A percentile compares a stretch with the other conserved stretches of the same genome.
Evolutionary conservation across 2,888 invertebrate genomes (phyloP).

Genomic region (Teinopalpus imperialis): DNA sequence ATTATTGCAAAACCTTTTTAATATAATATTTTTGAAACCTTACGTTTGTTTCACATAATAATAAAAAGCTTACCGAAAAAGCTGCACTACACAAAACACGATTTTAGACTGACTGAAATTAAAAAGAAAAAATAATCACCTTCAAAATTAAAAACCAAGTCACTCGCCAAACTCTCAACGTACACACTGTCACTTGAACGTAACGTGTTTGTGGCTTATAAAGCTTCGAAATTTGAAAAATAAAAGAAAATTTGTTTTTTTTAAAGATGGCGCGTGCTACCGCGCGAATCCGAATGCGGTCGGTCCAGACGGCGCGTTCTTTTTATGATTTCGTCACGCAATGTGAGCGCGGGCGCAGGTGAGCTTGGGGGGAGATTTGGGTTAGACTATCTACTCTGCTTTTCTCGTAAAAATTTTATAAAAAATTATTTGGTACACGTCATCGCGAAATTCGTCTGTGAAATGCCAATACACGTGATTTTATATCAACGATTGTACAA

Average conservation of each 20-base stretch:
- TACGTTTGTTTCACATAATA: too few relatives aligned
- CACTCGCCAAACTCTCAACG: conserved; percentile 76
- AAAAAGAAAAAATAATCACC: conserved; percentile 56
- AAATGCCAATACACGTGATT: too few relatives aligned
- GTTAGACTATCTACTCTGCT: conserved; percentile 33
- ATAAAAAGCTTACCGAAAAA: conserved; percentile 23
- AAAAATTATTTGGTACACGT: neutral
- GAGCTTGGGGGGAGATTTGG: conserved; percentile 44
- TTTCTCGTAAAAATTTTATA: conserved; percentile 15
- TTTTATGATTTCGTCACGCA: conserved; percentile 80
- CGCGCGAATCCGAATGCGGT: conserved; percentile 61
- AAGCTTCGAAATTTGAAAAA: conserved; percentile 40
- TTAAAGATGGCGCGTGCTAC: conserved; percentile 49
- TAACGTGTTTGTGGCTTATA: conserved; percentile 60
- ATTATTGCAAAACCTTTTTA: too few relatives aligned
- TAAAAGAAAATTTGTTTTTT: conserved; percentile 31
- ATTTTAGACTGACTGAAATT: conserved; percentile 27
- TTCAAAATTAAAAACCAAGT: conserved; percentile 72
- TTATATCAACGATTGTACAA: too few relatives aligned
- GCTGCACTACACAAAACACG: conserved; percentile 39
- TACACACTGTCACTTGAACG: conserved; percentile 73
- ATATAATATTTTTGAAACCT: too few relatives aligned
- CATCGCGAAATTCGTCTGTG: neutral
- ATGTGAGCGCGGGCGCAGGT: conserved; percentile 50
- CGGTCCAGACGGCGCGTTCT: conserved; percentile 45